These are phyloP conservation scores for Melanitta fusca DNA, from an alignment of 2,797 vertebrate species.

Conservation along the genomic window DNA sequence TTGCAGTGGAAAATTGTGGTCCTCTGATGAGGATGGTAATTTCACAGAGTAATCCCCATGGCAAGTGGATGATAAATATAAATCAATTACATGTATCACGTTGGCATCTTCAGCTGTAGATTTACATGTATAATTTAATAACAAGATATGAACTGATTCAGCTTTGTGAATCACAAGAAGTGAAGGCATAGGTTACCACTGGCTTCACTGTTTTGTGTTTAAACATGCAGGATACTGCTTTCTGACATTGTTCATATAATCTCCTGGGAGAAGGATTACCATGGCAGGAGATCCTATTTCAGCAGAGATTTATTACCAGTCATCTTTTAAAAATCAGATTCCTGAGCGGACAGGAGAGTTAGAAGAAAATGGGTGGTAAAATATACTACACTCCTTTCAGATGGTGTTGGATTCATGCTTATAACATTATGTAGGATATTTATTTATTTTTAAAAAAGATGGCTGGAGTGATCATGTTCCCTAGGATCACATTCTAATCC, in stretches of 20 bases:
- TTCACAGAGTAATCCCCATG: neutral
- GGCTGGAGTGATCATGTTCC: neutral
- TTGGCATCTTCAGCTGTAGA: neutral
- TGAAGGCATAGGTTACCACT: neutral
- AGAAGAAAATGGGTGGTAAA: neutral
- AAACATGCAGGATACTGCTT: neutral
- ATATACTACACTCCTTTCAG: neutral
- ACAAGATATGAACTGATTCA: neutral
- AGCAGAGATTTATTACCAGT: neutral
- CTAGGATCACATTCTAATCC: neutral
- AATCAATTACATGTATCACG: neutral
- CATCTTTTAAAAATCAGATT: neutral
- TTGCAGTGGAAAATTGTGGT: neutral
- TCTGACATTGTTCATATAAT: neutral
- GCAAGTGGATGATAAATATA: neutral
- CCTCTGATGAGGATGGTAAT: neutral
- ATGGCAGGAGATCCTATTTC: neutral
- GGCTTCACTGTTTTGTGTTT: fast-evolving
- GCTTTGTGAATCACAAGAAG: neutral
- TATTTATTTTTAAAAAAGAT: neutral
- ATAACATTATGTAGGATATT: neutral
- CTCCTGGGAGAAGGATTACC: neutral
- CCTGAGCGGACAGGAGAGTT: neutral
- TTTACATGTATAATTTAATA: neutral
- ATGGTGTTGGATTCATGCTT: neutral